These are phyloP conservation scores for Semotilus atromaculatus DNA, from an alignment of 2,797 vertebrate genomes.

Conservation along the genomic window DNA sequence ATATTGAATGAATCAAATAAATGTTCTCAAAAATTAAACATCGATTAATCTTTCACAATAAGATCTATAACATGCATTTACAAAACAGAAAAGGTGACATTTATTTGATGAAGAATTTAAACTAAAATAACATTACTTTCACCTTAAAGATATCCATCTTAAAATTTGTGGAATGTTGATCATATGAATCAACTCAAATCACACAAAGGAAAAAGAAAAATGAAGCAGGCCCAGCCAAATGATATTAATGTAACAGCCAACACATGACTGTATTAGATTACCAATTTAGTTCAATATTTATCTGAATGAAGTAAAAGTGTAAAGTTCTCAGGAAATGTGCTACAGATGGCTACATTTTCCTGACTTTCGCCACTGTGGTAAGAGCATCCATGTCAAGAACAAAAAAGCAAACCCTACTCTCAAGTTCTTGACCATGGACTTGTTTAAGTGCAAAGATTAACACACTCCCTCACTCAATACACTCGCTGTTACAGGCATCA, in stretches of 20 bases:
- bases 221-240: not conserved
- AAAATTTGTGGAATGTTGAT: not conserved
- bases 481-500: constrained; percentile 7
- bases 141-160: not conserved
- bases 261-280: constrained; percentile 22
- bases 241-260: not conserved
- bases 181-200: not conserved
- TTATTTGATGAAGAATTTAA: not conserved
- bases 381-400: not conserved
- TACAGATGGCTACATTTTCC: not conserved
- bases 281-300: constrained; percentile 9
- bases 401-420: not conserved
- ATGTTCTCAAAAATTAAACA: no score
- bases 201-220: not conserved
- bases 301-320: not conserved
- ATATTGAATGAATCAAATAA: not conserved
- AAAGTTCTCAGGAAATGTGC: constrained; percentile 27
- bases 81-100: not conserved
- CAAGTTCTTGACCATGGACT: constrained; percentile 2
- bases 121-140: not conserved
- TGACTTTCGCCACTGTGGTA: not conserved
- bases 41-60: not conserved
- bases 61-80: not conserved
- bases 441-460: constrained; percentile 1
- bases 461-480: constrained; percentile 29